Base-by-base conservation (phyloP, 2,113 vertebrate genomes). In the Sardina pilchardus region DNA sequence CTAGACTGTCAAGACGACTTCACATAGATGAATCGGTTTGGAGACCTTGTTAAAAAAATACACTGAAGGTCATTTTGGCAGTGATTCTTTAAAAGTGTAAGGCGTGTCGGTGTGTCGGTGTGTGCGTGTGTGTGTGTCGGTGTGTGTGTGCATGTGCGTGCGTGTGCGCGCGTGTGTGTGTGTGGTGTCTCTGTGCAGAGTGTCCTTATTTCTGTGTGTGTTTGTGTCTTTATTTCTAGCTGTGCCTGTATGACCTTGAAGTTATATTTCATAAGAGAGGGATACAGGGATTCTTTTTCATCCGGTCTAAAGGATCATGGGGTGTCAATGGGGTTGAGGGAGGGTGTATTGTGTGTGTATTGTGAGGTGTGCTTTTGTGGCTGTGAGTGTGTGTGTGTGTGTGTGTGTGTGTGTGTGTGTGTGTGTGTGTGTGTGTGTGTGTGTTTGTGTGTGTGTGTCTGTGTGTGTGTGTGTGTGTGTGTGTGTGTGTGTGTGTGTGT, bases 151-250 rank as follows among this genome's bases (percentile, higher is more conserved):
- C 56, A n/a, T 4, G 82, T 67, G 83, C 53, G 30, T 83, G 48
- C 16, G 26, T 42, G 48, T 19, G 14, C 36, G 82, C 14, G n/a
- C 53, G 82, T 47, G 44, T 53, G 82, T 50, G 82, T 83, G 82
- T 34, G 45, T 83, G 17, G 83, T 75, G 83, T 43, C 21, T 71
- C 43, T 84, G 82, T 86, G 7, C 17, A 86, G 81, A 85, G 56
- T 84, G 3, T 44, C 34, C 9, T 12, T 17, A 7, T 82, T 53
- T 44, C 16, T 67, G 43, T 84, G 59, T 84, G 83, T 84, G 82
- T 81, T 43, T 36, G 9, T 78, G 53, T 50, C 26, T 12, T 34
- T 34, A 17, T 78, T 36, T 78, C 71, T 78, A 12, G 16, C 71
- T 78, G 14, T 36, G 16, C 71, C 30, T 63, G 24, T 78, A 34